Evolutionary conservation across 2,797 vertebrate genomes (phyloP), one percentile per base, ranked within the genome.

Genomic region (Bradypus variegatus): DNA sequence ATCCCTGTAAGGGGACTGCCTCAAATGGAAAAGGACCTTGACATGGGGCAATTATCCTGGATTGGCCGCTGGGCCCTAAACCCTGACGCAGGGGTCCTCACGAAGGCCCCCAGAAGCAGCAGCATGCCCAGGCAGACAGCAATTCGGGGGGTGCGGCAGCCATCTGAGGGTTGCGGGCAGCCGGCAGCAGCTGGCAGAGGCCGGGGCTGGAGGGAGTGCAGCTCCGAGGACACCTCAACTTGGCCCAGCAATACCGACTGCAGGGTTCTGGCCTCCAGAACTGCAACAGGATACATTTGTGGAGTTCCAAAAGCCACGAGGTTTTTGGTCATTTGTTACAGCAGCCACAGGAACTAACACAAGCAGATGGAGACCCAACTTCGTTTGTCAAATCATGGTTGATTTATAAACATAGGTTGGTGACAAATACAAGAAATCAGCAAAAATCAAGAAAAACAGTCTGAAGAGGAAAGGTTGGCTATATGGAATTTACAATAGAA

Each of bases 401-500:
- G 69, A 84, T 53, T 67, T 77, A 91, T n/a, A 45, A 84, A 67
- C 92, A 87, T 21, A n/a, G 70, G 65, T 19, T 81, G 23, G 70
- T 91, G 65, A 64, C 62, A 79, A 72, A 88, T 45, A 45, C 2
- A 62, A 53, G 21, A 89, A 29, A 48, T 86, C 6, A 72, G 31
- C 29, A 60, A 50, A 27, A 72, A 58, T 29, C 65, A 73, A n/a
- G 48, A 33, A 69, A 77, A 89, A 31, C 33, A 58, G 21, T 64
- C 77, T 27, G 79, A 16, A 79, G 80, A 91, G n/a, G 75, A 91
- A 93, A 9, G 67, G 80, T 13, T 50, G 67, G 48, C 70, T 90
- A n/a, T n/a, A 83, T 53, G 75, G 55, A 94, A 73, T 85, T 94
- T 79, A 80, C 27, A 75, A 55, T 53, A 80, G 60, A 72, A 29